Evolutionary conservation across 2,113 vertebrate genomes (phyloP).

Genomic region (Odobenus rosmarus): DNA sequence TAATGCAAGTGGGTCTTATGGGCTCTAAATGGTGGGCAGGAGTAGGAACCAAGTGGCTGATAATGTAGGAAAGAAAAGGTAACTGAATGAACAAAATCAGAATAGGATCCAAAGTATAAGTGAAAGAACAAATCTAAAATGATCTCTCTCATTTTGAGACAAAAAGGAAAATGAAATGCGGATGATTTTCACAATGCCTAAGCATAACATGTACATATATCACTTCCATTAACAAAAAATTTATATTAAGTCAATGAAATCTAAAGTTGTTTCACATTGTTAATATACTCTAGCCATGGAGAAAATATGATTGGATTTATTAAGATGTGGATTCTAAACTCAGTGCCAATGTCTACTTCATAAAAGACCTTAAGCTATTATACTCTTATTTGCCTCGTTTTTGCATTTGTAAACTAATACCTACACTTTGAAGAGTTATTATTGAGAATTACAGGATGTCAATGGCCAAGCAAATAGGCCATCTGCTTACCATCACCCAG

Average conservation of each 20-base stretch:
- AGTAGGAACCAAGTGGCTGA: neutral
- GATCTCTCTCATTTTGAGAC: neutral
- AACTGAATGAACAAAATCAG: slow-evolving; percentile 6
- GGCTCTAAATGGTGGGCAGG: neutral
- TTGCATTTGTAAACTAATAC: slow-evolving; percentile 5
- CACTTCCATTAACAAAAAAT: neutral
- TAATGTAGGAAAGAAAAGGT: neutral
- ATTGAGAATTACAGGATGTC: neutral
- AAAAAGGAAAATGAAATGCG: slow-evolving; percentile 26
- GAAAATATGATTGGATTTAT: neutral
- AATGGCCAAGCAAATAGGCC: neutral
- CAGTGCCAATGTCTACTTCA: neutral
- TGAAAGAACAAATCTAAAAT: neutral
- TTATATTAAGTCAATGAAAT: neutral
- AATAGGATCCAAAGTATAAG: neutral
- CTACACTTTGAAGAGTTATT: neutral
- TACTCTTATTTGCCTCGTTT: neutral
- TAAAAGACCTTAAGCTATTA: neutral
- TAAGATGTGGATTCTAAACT: slow-evolving; percentile 10
- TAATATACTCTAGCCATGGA: neutral
- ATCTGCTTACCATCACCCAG: slow-evolving; percentile 19
- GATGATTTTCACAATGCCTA: neutral
- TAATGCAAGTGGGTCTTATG: neutral
- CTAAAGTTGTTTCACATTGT: neutral
- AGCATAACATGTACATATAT: neutral